Conservation (phyloP, 2,797 vertebrate genomes). For the Loris lydekkerianus region DNA sequence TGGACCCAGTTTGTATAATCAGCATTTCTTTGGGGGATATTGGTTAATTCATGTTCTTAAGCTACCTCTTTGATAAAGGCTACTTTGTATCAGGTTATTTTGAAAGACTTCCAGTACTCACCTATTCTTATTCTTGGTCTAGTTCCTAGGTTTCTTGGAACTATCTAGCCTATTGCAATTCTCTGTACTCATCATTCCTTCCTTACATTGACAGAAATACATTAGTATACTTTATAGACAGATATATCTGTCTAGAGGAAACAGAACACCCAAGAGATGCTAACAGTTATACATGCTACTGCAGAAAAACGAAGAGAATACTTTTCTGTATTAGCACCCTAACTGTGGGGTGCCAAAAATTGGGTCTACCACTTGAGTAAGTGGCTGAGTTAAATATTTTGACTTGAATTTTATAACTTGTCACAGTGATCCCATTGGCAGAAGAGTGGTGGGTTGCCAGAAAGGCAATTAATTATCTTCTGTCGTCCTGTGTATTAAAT, state of each 20-base stretch:
- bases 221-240: conserved; percentile 52
- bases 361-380: conserved; percentile 78
- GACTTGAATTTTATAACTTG: conserved; percentile 81
- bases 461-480: conserved; percentile 82
- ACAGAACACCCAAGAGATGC: conserved; percentile 50
- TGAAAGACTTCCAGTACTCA: conserved; percentile 56
- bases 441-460: conserved; percentile 77
- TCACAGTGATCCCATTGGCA: conserved; percentile 82
- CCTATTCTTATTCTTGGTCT: conserved; percentile 16
- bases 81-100: conserved; percentile 43
- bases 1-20: background rate
- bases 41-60: background rate
- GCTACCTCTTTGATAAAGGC: background rate
- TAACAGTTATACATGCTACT: conserved; percentile 61
- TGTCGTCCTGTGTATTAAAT: conserved; percentile 78
- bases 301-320: conserved; percentile 70
- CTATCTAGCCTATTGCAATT: conserved; percentile 23
- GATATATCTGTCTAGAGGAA: conserved; percentile 30
- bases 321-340: conserved; percentile 77
- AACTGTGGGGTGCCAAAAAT: conserved; percentile 83
- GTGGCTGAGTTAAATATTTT: conserved; percentile 86
- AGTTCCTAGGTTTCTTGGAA: conserved; percentile 26
- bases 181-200: conserved; percentile 42
- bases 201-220: conserved; percentile 40
- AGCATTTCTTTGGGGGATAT: background rate